Base-by-base conservation (phyloP, 1,140 invertebrate species). In the Metopolophium dirhodum region DNA sequence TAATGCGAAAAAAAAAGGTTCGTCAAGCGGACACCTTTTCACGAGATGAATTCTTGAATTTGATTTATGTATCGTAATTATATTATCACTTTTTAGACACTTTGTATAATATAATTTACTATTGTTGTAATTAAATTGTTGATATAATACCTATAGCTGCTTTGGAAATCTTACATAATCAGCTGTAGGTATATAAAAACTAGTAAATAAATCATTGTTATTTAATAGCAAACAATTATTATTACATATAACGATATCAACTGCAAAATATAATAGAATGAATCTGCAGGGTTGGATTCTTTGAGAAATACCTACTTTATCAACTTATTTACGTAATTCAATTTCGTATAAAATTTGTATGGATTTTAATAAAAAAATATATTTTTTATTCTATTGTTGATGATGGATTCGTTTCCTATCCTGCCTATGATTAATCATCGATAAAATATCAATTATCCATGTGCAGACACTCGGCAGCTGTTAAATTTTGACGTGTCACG, bases 141-240 rank as follows among this genome's bases (percentile, higher is more conserved):
- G n/a, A n/a, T 77, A 77, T 77, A 18, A 14, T n/a, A n/a, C n/a
- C n/a, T n/a, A n/a, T 4, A 77, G n/a, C 61, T 77, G 30, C 0
- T 77, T 77, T n/a, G 14, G 4, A 77, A 77, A n/a, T 77, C 18
- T 2, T n/a, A 18, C 61, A 18, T 68, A n/a, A n/a, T 30, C n/a
- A n/a, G 14, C 0, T 4, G 26, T 7, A 37, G 37, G 0, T 37
- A n/a, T 7, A n/a, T 35, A 18, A 4, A n/a, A n/a, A n/a, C n/a
- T n/a, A 77, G 4, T 4, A n/a, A 68, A n/a, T n/a, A n/a, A n/a
- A 68, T n/a, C 30, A 30, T 61, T 0, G n/a, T n/a, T 77, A 68
- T 68, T 68, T 14, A 68, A n/a, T n/a, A 68, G 30, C 0, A n/a
- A 14, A 18, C 30, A 68, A n/a, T 68, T n/a, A 68, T 68, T 68